Evolutionary conservation across 2,113 vertebrate genomes (phyloP).

Genomic region (Heliornis fulica): DNA sequence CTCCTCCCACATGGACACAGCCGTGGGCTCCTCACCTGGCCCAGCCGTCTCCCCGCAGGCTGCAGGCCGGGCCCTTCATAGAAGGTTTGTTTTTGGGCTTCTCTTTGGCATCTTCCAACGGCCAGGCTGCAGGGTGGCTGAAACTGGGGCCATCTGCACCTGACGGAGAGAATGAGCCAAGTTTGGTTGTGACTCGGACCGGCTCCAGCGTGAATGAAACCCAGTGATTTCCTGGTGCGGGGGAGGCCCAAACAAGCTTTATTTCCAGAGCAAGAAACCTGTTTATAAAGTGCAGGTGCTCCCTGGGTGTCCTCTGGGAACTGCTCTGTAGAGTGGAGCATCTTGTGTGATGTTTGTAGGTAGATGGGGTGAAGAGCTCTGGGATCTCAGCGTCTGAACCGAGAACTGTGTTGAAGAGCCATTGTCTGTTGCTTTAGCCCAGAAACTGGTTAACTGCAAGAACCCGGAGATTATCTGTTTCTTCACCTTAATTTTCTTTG

Average conservation of each 20-base stretch:
- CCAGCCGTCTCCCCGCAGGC: fast-evolving
- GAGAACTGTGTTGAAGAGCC: neutral
- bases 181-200: neutral
- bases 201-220: neutral
- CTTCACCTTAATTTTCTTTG: neutral
- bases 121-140: neutral
- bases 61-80: neutral
- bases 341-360: neutral
- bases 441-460: neutral
- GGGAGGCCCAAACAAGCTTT: neutral
- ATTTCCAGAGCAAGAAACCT: neutral
- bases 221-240: neutral
- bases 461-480: neutral
- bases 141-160: neutral
- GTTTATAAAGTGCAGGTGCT: neutral
- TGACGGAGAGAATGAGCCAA: neutral
- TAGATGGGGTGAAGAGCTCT: neutral
- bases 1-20: neutral
- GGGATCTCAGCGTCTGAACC: neutral
- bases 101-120: neutral
- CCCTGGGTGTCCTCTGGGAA: neutral
- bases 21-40: neutral
- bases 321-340: neutral
- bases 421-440: neutral
- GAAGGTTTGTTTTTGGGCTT: neutral